Evolutionary conservation across 2,797 vertebrate genomes (phyloP), one percentile per base, ranked within the genome.

Genomic region (Poecilia wingei): DNA sequence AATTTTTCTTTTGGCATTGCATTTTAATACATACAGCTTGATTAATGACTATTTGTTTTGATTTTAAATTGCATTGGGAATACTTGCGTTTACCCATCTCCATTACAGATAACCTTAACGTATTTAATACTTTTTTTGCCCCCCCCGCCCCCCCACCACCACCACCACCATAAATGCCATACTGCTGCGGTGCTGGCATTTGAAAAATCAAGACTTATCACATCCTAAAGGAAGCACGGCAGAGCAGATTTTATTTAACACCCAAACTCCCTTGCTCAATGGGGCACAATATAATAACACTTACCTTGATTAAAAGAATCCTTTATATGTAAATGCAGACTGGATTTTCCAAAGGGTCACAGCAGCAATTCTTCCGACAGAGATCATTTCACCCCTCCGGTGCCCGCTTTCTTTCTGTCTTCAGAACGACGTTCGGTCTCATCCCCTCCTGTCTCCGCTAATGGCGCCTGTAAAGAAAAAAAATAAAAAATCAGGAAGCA

Each of bases 281-380:
- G 98, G 98, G 97, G 96, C 98, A 96, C 96, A 97, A 96, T 98
- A 97, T 98, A 98, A 98, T 98, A 98, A 98, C 97, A 98, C 96
- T 93, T 98, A 98, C 97, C 97, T 98, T 98, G 97, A 99, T 99
- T 98, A 98, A 99, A 96, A 98, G 97, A 97, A 97, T 97, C 96
- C 97, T 98, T 97, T 97, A 96, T 98, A 99, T 99, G 98, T 98
- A 99, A 99, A 99, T 98, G 98, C 96, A 95, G 96, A 93, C 95
- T 94, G 96, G 95, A 95, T 97, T 96, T 95, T 97, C 95, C 91
- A 89, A 96, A 90, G 97, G 97, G 97, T 98, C 97, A 97, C 94
- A 92, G 94, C 93, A 88, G 96, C 95, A 89, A 95, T 95, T 95
- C 96, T 94, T 94, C 84, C 95, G 95, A 97, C 95, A 96, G 95